phyloP scores from a whole-genome alignment of 2,888 invertebrate genomes.

The Lobophora halterata region DNA sequence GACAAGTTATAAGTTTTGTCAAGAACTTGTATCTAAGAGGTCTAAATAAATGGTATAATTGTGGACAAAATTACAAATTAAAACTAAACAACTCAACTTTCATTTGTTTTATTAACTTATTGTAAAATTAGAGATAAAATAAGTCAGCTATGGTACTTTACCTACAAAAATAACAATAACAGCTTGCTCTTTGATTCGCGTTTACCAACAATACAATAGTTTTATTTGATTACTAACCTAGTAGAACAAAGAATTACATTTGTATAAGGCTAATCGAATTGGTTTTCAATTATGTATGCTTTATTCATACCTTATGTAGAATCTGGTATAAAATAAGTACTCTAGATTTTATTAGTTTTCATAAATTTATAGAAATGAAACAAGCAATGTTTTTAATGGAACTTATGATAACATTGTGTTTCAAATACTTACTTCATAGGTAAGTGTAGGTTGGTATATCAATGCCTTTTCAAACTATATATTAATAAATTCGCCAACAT shows the following conservation, averaged over 20 bases:
- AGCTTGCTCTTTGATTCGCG: neutral
- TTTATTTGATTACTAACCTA: neutral
- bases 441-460: too few species aligned
- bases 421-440: too few species aligned
- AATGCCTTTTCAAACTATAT: too few species aligned
- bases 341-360: slow-evolving; percentile 2
- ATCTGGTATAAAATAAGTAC: neutral
- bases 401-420: slow-evolving; percentile 15
- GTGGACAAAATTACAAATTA: too few species aligned
- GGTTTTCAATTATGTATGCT: slow-evolving; percentile 14
- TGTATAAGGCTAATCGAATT: slow-evolving; percentile 11
- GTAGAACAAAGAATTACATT: slow-evolving; percentile 1
- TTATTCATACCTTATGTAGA: slow-evolving; percentile 8
- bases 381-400: slow-evolving; percentile 10
- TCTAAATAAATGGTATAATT: too few species aligned
- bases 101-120: too few species aligned
- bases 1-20: too few species aligned
- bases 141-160: neutral
- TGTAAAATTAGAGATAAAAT: too few species aligned
- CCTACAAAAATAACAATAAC: neutral
- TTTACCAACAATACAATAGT: neutral
- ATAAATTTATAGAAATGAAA: slow-evolving; percentile 6
- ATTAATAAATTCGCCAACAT: slow-evolving; percentile 1
- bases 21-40: too few species aligned
- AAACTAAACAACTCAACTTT: too few species aligned